These are phyloP conservation scores for Rhinolophus ferrumequinum DNA, from an alignment of 2,113 vertebrate genomes.

Conservation along the genomic window DNA sequence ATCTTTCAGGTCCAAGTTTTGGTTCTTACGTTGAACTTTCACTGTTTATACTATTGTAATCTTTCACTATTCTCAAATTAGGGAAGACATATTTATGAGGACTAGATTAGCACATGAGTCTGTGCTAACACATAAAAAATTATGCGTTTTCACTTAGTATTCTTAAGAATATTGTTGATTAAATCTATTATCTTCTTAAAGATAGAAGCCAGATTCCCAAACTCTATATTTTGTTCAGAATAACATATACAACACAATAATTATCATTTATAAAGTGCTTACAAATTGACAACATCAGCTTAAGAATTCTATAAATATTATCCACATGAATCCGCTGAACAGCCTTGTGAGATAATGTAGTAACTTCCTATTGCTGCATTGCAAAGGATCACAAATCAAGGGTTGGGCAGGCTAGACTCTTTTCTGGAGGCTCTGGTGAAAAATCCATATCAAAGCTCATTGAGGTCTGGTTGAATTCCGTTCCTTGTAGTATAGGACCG, in stretches of 20 bases:
- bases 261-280: not conserved
- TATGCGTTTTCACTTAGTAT: not conserved
- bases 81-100: not conserved
- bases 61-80: not conserved
- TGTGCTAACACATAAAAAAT: not conserved
- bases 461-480: not conserved
- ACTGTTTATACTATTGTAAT: not conserved
- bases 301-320: not conserved
- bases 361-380: not conserved
- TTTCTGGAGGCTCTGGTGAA: not conserved
- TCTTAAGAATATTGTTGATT: not conserved
- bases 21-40: not conserved
- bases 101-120: not conserved
- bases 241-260: not conserved
- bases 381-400: not conserved
- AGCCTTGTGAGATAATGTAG: not conserved
- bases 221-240: not conserved
- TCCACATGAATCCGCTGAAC: not conserved
- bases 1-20: not conserved
- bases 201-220: not conserved
- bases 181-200: not conserved
- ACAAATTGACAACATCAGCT: not conserved
- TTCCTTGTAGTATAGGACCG: not conserved
- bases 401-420: rapidly evolving
- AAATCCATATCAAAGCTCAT: not conserved